Evolutionary conservation across 2,888 invertebrate species (phyloP), one percentile per base, ranked within the genome.

Genomic region (Leucania comma): DNA sequence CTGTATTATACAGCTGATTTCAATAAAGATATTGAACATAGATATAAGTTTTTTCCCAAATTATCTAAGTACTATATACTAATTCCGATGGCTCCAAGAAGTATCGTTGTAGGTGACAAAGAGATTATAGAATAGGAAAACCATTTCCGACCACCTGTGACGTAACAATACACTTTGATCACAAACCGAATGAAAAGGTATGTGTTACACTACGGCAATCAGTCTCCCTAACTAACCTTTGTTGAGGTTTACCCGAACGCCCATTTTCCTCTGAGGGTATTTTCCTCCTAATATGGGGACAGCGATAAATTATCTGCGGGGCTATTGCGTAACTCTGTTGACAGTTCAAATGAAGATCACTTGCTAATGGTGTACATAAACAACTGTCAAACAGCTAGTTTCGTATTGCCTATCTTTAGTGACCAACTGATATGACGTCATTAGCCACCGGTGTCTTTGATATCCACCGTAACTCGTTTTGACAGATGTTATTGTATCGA

Each of bases 231-330:
- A 51, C 24, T 22, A 54, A 51, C 72, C 81, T 76, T 78, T 65
- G 77, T 81, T 64, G 60, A 46, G 71, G 77, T 77, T 76, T 62
- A 51, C 58, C 63, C 56, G 8, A 58, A 58, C 51, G 24, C 64
- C 53, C 29, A 75, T 72, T 75, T 61, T 72, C 54, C 48, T 24
- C 42, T 48, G 51, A 53, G 64, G 60, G 56, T 63, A 51, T 76
- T 81, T 80, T 61, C 56, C 76, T 64, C 48, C 38, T 62, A 50
- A 48, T 58, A 67, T 20, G 60, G 56, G 70, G 67, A 67, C 50
- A 42, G 58, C 46, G 57, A 72, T 81, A 68, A 68, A 65, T 79
- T 72, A 81, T 72, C 26, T n/a, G n/a, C n/a, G n/a, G n/a, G n/a
- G n/a, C n/a, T n/a, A n/a, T n/a, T n/a, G n/a, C n/a, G n/a, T n/a